Conservation (phyloP, 2,888 invertebrate species). For the Asteroscopus sphinx region DNA sequence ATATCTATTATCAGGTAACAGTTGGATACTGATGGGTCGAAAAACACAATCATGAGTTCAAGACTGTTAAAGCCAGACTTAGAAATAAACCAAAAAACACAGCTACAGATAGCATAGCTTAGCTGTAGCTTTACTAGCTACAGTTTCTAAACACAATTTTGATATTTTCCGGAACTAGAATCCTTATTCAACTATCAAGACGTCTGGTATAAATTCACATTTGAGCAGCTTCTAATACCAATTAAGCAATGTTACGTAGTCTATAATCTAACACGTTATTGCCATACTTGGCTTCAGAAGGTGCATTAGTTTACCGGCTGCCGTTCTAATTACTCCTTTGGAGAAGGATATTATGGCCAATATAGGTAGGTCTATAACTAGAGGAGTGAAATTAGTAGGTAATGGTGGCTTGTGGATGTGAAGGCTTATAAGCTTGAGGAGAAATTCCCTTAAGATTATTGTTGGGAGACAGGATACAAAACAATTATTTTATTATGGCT, state of each 20-base stretch:
- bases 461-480: no score
- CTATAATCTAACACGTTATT: constrained; percentile 41
- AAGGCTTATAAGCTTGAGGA: background rate
- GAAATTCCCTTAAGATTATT: constrained; percentile 1
- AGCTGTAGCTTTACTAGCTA: no score
- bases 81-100: no score
- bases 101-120: no score
- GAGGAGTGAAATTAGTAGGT: constrained; percentile 5
- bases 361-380: constrained; percentile 13
- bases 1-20: no score
- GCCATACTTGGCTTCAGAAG: constrained; percentile 24
- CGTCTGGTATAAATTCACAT: constrained; percentile 1
- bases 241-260: constrained; percentile 31
- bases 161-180: background rate
- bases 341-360: constrained; percentile 29
- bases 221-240: background rate
- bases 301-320: constrained; percentile 35
- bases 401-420: background rate
- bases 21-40: no score
- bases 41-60: no score
- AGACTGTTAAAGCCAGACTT: no score
- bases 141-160: background rate
- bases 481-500: background rate
- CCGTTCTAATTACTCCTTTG: constrained; percentile 39
- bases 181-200: background rate